phyloP scores from a whole-genome alignment of 2,113 vertebrate genomes.

The Bettongia penicillata region DNA sequence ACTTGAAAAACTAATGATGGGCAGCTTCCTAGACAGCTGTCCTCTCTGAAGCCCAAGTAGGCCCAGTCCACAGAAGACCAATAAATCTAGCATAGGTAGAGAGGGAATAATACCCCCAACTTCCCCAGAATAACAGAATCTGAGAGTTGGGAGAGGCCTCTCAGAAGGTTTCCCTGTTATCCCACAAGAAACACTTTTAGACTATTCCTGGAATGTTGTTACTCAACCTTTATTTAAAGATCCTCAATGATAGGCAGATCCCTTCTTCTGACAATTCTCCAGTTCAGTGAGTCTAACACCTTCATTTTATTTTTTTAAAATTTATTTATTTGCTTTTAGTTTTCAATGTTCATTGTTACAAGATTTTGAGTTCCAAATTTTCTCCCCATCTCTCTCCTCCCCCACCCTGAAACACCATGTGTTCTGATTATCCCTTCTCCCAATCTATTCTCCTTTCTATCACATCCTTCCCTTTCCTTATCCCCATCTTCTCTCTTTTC shows the following conservation, averaged over 20 bases:
- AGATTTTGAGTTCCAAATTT: too few relatives aligned
- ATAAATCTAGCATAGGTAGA: too few relatives aligned
- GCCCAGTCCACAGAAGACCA: background rate
- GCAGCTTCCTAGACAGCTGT: background rate
- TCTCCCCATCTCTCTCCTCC: too few relatives aligned
- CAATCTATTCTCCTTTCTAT: too few relatives aligned
- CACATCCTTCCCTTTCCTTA: too few relatives aligned
- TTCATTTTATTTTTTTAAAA: background rate
- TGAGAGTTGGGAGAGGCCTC: background rate
- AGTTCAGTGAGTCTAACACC: background rate
- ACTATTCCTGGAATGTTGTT: background rate
- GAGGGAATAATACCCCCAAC: too few relatives aligned
- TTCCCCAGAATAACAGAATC: background rate
- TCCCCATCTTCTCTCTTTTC: too few relatives aligned
- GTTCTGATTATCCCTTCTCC: too few relatives aligned
- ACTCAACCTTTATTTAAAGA: background rate
- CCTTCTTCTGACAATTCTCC: background rate
- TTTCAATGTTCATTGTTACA: too few relatives aligned
- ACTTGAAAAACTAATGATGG: background rate
- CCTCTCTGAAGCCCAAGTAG: background rate
- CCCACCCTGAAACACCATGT: too few relatives aligned
- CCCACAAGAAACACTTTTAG: background rate
- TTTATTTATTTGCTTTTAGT: too few relatives aligned
- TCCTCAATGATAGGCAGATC: background rate
- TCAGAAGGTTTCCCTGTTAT: rapidly evolving